Percentiles rank a stretch among this genome's conserved stretches.
These are phyloP conservation scores for Mantis religiosa DNA, from an alignment of 2,888 invertebrate genomes.

Conservation along the genomic window DNA sequence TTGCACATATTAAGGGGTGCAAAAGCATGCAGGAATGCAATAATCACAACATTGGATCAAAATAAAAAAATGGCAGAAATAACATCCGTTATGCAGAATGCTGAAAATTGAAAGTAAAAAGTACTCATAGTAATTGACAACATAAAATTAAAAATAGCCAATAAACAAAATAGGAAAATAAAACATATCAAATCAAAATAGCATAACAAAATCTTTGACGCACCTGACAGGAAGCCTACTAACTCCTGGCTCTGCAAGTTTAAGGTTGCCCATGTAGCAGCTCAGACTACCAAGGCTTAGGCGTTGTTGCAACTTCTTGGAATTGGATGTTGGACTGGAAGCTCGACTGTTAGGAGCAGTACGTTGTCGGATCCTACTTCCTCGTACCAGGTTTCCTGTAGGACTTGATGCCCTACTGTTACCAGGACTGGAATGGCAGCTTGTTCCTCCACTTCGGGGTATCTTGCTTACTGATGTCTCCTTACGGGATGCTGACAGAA, in stretches of 20 bases:
- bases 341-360: constrained; percentile 19
- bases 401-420: constrained; percentile 14
- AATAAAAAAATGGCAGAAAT: too few species aligned
- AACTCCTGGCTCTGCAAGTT: background rate
- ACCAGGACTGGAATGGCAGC: constrained; percentile 16
- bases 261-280: constrained; percentile 4
- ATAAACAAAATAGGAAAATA: background rate
- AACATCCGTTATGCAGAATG: too few species aligned
- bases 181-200: background rate
- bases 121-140: too few species aligned
- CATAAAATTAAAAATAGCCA: too few species aligned
- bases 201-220: background rate
- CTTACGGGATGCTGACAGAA: background rate
- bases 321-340: constrained; percentile 12
- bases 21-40: too few species aligned
- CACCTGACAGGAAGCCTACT: constrained; percentile 12
- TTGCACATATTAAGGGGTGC: too few species aligned
- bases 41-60: too few species aligned
- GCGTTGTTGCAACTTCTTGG: background rate
- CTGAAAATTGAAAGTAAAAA: too few species aligned
- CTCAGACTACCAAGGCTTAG: constrained; percentile 6
- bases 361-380: background rate
- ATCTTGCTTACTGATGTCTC: background rate
- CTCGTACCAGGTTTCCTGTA: background rate
- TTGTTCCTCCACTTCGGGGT: constrained; percentile 5